Conservation (phyloP, 2,888 invertebrate genomes). For the Eurois occulta region DNA sequence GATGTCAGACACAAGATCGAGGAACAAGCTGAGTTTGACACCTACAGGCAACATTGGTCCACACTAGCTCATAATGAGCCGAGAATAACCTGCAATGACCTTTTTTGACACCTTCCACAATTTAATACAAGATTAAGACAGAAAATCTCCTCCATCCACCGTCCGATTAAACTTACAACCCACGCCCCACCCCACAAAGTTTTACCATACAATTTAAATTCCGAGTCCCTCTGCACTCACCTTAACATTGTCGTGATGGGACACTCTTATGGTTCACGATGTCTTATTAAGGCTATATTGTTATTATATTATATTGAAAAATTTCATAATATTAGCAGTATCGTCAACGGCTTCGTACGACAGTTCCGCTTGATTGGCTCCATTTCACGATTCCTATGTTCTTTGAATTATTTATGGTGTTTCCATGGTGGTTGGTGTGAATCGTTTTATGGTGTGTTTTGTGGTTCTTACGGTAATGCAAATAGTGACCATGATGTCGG, state of each 20-base stretch:
- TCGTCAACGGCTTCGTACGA: constrained; percentile 55
- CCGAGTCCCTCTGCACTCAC: constrained; percentile 39
- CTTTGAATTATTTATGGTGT: constrained; percentile 62
- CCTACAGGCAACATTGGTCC: background rate
- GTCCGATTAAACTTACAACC: background rate
- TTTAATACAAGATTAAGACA: background rate
- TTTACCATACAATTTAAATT: constrained; percentile 56
- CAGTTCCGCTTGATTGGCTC: constrained; percentile 67
- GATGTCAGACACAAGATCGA: background rate
- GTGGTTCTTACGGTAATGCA: background rate
- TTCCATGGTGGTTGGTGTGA: constrained; percentile 33
- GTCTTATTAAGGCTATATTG: constrained; percentile 77
- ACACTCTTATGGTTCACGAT: constrained; percentile 72
- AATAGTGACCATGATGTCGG: background rate
- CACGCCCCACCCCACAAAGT: background rate
- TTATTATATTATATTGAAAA: constrained; percentile 78
- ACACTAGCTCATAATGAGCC: background rate
- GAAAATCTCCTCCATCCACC: background rate
- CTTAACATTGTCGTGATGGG: constrained; percentile 72
- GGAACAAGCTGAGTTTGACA: background rate
- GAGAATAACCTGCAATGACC: background rate
- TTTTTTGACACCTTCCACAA: too few relatives aligned
- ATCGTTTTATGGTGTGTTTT: constrained; percentile 38
- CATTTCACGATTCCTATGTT: constrained; percentile 68
- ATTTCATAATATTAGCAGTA: constrained; percentile 70